Base-by-base conservation (phyloP, 2,797 vertebrate species). In the Parauchenoglanis punctatus region DNA sequence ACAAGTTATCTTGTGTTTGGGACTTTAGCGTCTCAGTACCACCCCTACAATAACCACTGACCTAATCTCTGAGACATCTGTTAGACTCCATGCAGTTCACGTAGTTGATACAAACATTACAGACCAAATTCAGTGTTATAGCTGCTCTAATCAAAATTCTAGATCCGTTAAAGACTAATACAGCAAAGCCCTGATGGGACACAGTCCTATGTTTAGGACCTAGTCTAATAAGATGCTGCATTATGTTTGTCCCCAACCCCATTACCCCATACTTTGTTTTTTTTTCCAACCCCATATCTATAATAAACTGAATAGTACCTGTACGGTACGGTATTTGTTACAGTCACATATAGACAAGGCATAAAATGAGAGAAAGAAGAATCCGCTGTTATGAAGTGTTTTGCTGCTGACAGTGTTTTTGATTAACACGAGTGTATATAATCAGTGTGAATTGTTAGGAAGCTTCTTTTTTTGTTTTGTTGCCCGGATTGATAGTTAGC, bases 401-500 rank as follows among this genome's bases (percentile, higher is more conserved):
- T 61, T 72, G 65, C 20, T 61, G 28, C 56, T 72, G 65, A 81
- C 31, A 56, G 49, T 59, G 52, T n/a, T 65, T 82, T 49, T 52
- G 23, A 80, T 75, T 44, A 63, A 58, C 4, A 67, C n/a, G 8
- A 63, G 40, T 46, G 56, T 46, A 13, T 46, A 13, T 56, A 86
- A 70, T 78, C 54, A 44, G 17, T 61, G 49, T n/a, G 58, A 75
- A 90, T 89, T 90, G 77, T 87, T 76, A 49, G 0, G 59, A 59
- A 81, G 75, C 23, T 25, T 81, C 56, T 12, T 81, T 61, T n/a
- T 86, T 76, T 84, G 18, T 58, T 86, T 75, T 82, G 80, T 82
- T 87, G 91, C 88, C 91, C 2, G n/a, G 89, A 92, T 81, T 88
- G 89, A 88, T 87, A 88, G 85, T 89, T 90, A 7, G 49, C 49